A percentile compares a stretch with the other conserved stretches of the same genome.
phyloP scores from a whole-genome alignment of 2,888 invertebrate genomes.

The Drosophila colorata region DNA sequence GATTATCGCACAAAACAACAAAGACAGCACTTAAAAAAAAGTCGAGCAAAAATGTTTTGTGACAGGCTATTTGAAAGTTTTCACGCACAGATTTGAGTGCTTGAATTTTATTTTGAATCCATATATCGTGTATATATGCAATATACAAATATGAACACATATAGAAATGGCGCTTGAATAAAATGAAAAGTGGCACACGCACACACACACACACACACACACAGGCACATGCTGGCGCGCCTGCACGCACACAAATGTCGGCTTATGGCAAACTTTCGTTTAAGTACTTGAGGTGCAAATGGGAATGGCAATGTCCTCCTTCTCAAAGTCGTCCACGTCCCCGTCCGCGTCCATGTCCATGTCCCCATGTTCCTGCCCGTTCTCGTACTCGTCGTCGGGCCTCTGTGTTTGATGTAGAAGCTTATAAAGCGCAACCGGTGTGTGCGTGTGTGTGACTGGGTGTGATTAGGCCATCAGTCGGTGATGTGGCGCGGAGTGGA shows the following conservation, averaged over 20 bases:
- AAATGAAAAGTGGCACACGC: constrained; percentile 44
- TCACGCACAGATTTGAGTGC: constrained; percentile 57
- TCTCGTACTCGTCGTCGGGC: background rate
- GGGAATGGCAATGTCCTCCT: constrained; percentile 47
- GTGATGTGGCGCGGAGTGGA: constrained; percentile 15
- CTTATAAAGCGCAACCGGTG: constrained; percentile 44
- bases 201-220: constrained; percentile 23
- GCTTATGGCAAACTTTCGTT: constrained; percentile 49
- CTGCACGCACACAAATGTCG: constrained; percentile 44
- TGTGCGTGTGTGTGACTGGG: constrained; percentile 19
- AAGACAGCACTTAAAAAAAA: constrained; percentile 16
- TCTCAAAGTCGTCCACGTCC: background rate
- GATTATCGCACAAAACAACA: constrained; percentile 38
- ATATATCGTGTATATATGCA: constrained; percentile 12
- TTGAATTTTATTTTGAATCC: constrained; percentile 58
- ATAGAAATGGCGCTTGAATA: constrained; percentile 9
- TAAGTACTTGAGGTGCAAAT: constrained; percentile 76
- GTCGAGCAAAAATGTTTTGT: constrained; percentile 33
- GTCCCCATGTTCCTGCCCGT: background rate
- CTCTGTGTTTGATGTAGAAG: constrained; percentile 66
- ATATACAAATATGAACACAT: constrained; percentile 11
- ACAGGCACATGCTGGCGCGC: constrained; percentile 23
- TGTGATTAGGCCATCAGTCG: constrained; percentile 69
- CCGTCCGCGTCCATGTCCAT: constrained; percentile 6
- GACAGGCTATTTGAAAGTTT: constrained; percentile 58